Base-by-base conservation (phyloP, 2,113 vertebrate genomes). In the Tiliqua scincoides region DNA sequence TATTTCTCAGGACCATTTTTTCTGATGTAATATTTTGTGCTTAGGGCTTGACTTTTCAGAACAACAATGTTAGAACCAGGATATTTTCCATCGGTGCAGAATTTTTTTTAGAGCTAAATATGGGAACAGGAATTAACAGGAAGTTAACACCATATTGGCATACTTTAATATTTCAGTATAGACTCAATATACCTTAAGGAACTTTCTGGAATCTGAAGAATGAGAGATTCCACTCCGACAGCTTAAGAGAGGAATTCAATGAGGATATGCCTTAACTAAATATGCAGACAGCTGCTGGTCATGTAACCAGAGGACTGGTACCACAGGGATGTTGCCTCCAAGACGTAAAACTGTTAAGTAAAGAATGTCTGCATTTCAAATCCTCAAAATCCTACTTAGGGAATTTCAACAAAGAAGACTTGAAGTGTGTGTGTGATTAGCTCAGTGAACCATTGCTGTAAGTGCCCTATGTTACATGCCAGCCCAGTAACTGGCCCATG, bases 141-240 rank as follows among this genome's bases (percentile, higher is more conserved):
- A 83, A 61, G 40, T 8, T 11, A 83, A 63, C 25, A 3, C 6
- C 25, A 18, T 62, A 2, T 32, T 73, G 54, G 17, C 70, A 14
- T 59, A 10, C 32, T 27, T 59, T 59, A 70, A 12, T 35, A 32
- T 71, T 30, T 70, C 27, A 71, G 18, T 21, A 65, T 54, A 61
- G 18, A 70, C 27, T 70, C 79, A 85, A 68, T 79, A 79, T 61
- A 85, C 6, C 18, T 79, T 32, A 67, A 65, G 43, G 30, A 84
- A 65, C 8, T 23, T 11, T 76, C 43, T 61, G 73, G 62, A 76
- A 67, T 84, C 61, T 23, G 35, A 71, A 71, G 52, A 71, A 20
- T n/a, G 17, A 71, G 4, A 35, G n/a, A 43, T 61, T 79, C 25
- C 54, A 62, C 43, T 61, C 18, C 35, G 17, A 35, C 57, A n/a